These are phyloP conservation scores for Uromys caudimaculatus DNA, from an alignment of 2,797 vertebrate species.

Conservation along the genomic window DNA sequence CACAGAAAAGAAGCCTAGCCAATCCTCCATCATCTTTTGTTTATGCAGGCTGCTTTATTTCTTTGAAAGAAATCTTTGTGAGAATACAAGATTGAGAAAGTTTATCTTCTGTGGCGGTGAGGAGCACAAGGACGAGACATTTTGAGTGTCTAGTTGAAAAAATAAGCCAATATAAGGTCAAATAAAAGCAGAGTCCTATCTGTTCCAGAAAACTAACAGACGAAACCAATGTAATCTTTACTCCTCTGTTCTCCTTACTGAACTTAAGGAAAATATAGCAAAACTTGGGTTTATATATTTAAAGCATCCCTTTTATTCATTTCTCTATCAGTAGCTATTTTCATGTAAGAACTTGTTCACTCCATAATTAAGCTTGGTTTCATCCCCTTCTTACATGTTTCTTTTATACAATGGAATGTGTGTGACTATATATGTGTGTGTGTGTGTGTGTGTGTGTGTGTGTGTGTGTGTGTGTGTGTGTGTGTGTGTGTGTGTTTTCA, in stretches of 20 bases:
- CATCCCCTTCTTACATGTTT: neutral
- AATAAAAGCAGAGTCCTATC: constrained; percentile 44
- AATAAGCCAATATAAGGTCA: constrained; percentile 67
- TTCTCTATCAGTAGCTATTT: neutral
- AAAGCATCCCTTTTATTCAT: neutral
- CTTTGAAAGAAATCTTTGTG: constrained; percentile 55
- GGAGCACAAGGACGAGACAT: constrained; percentile 5
- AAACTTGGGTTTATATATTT: neutral
- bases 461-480: no score
- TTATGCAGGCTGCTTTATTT: neutral
- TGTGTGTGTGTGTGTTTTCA: no score
- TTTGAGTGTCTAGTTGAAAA: constrained; percentile 69
- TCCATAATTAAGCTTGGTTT: neutral
- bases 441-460: no score
- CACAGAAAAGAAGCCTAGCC: neutral
- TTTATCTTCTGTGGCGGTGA: neutral
- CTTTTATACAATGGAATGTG: neutral
- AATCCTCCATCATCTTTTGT: constrained; percentile 44
- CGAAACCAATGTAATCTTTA: constrained; percentile 39
- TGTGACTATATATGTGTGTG: no score
- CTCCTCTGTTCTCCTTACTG: constrained; percentile 13
- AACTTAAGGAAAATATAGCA: constrained; percentile 23
- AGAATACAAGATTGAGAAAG: constrained; percentile 50
- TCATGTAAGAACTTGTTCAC: neutral
- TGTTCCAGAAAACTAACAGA: constrained; percentile 52